Evolutionary conservation across 35 echinoderm and acorn worm species (phyloP), one percentile per base, ranked within the genome.

Genomic region (Acanthaster planci): DNA sequence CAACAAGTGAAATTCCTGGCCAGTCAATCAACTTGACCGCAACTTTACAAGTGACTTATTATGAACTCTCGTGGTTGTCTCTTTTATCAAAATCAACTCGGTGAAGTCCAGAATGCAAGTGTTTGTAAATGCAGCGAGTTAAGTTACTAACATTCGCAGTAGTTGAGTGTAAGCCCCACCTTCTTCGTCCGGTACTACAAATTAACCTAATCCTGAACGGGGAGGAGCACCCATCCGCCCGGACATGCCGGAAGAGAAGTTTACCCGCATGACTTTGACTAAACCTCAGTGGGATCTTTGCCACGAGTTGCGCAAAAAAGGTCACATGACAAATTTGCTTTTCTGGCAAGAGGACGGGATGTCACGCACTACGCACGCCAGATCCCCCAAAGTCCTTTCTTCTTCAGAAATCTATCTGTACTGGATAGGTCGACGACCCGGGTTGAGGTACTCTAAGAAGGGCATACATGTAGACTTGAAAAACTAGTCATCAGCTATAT

Each of bases 231-330:
- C 34, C 26, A 72, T 72, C 64, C 64, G 64, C 26, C 26, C 34
- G 2, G 64, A 34, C 22, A 72, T 14, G 64, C n/a, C n/a, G 42
- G 42, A 12, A 47, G 42, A 4, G 4, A 6, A 47, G 12, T 47
- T 6, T 47, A 4, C 42, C 42, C 64, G 64, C 64, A 72, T 72
- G 64, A 72, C 64, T 72, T 35, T 72, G 64, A 72, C 64, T 72
- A 72, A 72, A 26, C 64, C 64, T 8, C 26, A 29, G 64, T 31
- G 30, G 64, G 10, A 26, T 72, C 30, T 72, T 68, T 2, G 23
- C 27, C 18, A 29, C 26, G 64, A 72, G 64, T 72, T 72, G 64
- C 64, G 64, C 64, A 72, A 72, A 72, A 60, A 29, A 72, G 9
- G 64, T 72, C 64, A 72, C 64, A 34, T 72, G 64, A 34, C 64